These are phyloP conservation scores for Caenorhabditis japonica DNA, from an alignment of 2,888 invertebrate genomes.

Conservation along the genomic window DNA sequence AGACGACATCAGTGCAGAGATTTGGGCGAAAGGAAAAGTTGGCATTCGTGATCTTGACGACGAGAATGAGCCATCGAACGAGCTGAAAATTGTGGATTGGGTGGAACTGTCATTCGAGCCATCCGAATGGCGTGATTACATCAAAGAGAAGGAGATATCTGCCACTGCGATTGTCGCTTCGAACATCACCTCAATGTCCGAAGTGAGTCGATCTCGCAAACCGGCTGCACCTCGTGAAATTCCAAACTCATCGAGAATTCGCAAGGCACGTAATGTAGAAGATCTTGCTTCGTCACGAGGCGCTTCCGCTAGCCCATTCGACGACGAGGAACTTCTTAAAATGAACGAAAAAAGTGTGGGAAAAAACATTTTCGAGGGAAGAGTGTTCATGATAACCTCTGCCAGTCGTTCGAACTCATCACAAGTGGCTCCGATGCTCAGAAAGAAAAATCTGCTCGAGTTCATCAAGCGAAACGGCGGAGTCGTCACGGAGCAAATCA, in stretches of 20 bases:
- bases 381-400: constrained; percentile 74
- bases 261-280: constrained; percentile 1
- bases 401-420: constrained; percentile 62
- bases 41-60: constrained; percentile 48
- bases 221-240: neutral
- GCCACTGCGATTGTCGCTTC: constrained; percentile 48
- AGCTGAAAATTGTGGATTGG: constrained; percentile 47
- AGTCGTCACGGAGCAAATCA: constrained; percentile 67
- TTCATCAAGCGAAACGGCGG: constrained; percentile 70
- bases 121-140: constrained; percentile 62
- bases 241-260: neutral
- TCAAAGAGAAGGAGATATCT: constrained; percentile 49
- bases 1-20: constrained; percentile 57
- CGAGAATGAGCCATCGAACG: constrained; percentile 37
- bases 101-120: constrained; percentile 54
- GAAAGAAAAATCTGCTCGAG: constrained; percentile 69
- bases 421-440: constrained; percentile 53
- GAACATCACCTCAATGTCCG: constrained; percentile 32
- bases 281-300: neutral
- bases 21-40: constrained; percentile 67
- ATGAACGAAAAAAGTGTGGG: constrained; percentile 34
- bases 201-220: constrained; percentile 23
- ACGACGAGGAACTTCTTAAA: constrained; percentile 13
- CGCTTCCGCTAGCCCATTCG: neutral
- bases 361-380: constrained; percentile 59